Base-by-base conservation (phyloP, 2,113 vertebrate genomes). In the Aspidoscelis tigris region DNA sequence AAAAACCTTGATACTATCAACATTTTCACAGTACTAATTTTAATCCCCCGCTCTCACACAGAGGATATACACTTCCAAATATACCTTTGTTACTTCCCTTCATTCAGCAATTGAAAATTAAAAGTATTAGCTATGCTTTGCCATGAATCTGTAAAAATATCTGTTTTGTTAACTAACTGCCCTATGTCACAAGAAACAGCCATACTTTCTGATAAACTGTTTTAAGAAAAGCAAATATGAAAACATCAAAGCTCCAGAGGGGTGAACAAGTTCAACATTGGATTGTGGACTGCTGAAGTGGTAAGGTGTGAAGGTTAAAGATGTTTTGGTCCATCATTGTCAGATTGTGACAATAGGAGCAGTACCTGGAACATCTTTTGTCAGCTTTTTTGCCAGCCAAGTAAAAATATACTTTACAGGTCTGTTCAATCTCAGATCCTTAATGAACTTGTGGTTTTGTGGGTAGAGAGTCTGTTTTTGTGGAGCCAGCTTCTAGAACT, bases 161-260 rank as follows among this genome's bases (percentile, higher is more conserved):
- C 88, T 92, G 77, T 78, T 89, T 26, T 5, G 7, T 82, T 81
- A 9, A 6, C 47, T 9, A 50, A 6, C 47, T 9, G 5, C 47
- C 5, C 47, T 50, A 4, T 76, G 82, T 80, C 86, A 73, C 86
- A 90, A 89, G 87, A 90, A 81, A 87, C 22, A 61, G 72, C 55
- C 82, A 10, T 0, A n/a, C 75, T 91, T 88, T 78, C 0, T 85
- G 86, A 86, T 79, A 83, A 90, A 89, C 81, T 47, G 68, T 75
- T 84, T 84, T 2, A 78, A 41, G 61, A 41, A 81, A 88, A 90
- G 53, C 71, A 87, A 85, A 82, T 76, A 76, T 74, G 92, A 88
- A 90, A 81, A 76, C 26, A 76, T 33, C 90, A 88, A 92, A 81
- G 74, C 33, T 89, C 79, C 86, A 91, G 85, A 91, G 89, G 91